Evolutionary conservation across 2,797 vertebrate genomes (phyloP).

Genomic region (Rhinatrema bivittatum): DNA sequence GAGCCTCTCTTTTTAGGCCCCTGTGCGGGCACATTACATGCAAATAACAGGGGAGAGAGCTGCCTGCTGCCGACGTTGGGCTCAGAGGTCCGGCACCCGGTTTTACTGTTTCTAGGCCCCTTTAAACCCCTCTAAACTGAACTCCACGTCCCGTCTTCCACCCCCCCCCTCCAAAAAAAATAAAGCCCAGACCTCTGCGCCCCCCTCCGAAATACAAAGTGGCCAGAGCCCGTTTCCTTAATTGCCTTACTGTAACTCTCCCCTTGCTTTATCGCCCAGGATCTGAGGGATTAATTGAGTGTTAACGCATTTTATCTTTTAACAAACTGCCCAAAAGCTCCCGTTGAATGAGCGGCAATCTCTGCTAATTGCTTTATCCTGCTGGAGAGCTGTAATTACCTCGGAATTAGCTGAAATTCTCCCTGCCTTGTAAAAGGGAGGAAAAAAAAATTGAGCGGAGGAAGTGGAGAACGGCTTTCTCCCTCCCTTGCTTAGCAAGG

Average conservation of each 20-base stretch:
- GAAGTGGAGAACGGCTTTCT: too few relatives aligned
- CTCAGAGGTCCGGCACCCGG: too few relatives aligned
- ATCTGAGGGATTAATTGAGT: conserved; percentile 36
- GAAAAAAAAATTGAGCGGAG: background rate
- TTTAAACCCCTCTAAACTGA: too few relatives aligned
- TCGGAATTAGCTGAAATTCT: conserved; percentile 26
- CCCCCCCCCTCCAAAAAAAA: too few relatives aligned
- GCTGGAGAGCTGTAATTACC: conserved; percentile 24
- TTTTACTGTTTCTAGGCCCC: too few relatives aligned
- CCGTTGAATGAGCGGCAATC: conserved; percentile 9
- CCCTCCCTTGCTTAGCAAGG: too few relatives aligned
- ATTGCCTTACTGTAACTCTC: conserved; percentile 10
- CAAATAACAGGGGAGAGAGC: too few relatives aligned
- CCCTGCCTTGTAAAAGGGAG: conserved; percentile 5
- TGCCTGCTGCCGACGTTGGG: too few relatives aligned
- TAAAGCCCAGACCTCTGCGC: background rate
- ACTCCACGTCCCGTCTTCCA: too few relatives aligned
- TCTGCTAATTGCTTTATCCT: conserved; percentile 28
- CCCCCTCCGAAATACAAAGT: background rate
- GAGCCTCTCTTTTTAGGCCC: too few relatives aligned
- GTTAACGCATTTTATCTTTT: conserved; percentile 35
- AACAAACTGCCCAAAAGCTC: conserved; percentile 21
- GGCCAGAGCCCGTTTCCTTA: conserved; percentile 10
- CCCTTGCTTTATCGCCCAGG: conserved; percentile 13
- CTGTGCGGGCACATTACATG: too few relatives aligned